These are phyloP conservation scores for Ceratosolen solmsi DNA, from an alignment of 1,140 invertebrate genomes.

Conservation along the genomic window DNA sequence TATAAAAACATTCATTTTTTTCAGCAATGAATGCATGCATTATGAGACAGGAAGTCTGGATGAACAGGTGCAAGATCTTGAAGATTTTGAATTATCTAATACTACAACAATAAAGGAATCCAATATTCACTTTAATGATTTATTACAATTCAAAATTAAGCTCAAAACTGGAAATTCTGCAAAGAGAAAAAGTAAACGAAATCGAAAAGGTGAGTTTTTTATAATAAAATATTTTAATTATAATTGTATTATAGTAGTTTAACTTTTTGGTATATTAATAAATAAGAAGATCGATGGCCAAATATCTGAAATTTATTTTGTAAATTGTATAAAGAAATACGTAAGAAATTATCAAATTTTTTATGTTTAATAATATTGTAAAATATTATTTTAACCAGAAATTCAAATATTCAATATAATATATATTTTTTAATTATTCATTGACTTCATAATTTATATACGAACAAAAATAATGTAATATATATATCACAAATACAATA, in stretches of 20 bases:
- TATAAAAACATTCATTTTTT: conserved; percentile 5
- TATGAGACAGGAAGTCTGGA: conserved; percentile 30
- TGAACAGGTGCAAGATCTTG: conserved; percentile 51
- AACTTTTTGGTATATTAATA: background rate
- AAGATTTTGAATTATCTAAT: conserved; percentile 56
- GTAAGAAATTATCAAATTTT: too few relatives aligned
- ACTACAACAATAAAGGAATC: conserved; percentile 4
- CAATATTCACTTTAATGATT: background rate
- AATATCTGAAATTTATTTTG: too few relatives aligned
- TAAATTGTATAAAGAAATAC: too few relatives aligned
- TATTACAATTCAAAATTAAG: background rate
- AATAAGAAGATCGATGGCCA: too few relatives aligned
- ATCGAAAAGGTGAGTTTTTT: conserved; percentile 10
- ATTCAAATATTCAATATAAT: too few relatives aligned
- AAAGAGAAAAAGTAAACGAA: background rate
- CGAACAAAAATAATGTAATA: too few relatives aligned
- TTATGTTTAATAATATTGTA: too few relatives aligned
- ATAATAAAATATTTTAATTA: background rate
- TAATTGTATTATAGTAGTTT: background rate
- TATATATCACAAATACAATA: too few relatives aligned
- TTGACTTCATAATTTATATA: too few relatives aligned
- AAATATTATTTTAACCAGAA: too few relatives aligned
- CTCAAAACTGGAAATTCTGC: conserved; percentile 6
- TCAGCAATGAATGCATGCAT: conserved; percentile 38
- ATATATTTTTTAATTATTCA: too few relatives aligned